These are phyloP conservation scores for Bombylius major DNA, from an alignment of 2,888 invertebrate genomes.

Conservation along the genomic window DNA sequence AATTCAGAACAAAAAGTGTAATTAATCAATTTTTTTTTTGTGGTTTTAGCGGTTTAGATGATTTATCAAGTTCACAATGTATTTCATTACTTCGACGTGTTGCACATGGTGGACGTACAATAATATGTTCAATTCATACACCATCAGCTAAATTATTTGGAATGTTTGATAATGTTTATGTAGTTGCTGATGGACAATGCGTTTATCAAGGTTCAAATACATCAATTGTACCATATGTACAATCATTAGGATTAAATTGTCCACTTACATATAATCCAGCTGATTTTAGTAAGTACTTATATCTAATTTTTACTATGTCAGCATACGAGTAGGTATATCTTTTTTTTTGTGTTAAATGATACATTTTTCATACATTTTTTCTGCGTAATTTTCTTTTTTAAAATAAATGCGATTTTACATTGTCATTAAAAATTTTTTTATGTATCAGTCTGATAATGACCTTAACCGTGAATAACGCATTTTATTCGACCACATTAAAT, in stretches of 20 bases:
- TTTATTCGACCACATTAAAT: not conserved
- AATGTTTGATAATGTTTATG: conserved; percentile 82
- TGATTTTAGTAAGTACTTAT: conserved; percentile 67
- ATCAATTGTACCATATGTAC: conserved; percentile 71
- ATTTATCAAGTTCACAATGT: conserved; percentile 80
- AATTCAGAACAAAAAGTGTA: not conserved
- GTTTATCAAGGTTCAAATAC: conserved; percentile 72
- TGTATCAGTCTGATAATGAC: not conserved
- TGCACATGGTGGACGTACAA: conserved; percentile 76
- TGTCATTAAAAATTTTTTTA: too few relatives aligned
- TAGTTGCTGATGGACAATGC: conserved; percentile 79
- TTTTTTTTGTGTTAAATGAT: not conserved
- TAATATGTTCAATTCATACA: conserved; percentile 92
- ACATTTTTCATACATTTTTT: not conserved
- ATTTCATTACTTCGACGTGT: conserved; percentile 70
- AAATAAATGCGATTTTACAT: too few relatives aligned
- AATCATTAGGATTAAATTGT: conserved; percentile 64
- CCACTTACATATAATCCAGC: conserved; percentile 92
- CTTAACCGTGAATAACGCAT: not conserved
- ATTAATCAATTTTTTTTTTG: not conserved
- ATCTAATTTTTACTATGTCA: not conserved
- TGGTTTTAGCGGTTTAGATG: conserved; percentile 70
- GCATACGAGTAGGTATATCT: not conserved
- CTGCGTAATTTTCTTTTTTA: not conserved
- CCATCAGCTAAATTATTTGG: conserved; percentile 87